phyloP scores from a whole-genome alignment of 2,113 vertebrate genomes.

The Cryptoleucopteryx plumbea region DNA sequence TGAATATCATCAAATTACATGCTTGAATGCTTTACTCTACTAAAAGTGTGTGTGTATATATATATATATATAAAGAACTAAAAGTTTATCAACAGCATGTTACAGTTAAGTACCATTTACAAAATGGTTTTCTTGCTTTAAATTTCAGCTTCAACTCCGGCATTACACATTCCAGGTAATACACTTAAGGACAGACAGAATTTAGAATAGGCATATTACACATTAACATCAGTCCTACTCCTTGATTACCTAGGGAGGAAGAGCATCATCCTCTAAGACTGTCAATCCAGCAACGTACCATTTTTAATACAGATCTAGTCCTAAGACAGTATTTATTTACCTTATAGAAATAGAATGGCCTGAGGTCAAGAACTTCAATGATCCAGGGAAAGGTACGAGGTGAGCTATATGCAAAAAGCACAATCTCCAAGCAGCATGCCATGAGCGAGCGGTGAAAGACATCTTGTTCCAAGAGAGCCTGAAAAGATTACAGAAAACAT shows the following conservation, averaged over 20 bases:
- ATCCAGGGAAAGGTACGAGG: conserved; percentile 96
- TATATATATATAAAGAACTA: not conserved
- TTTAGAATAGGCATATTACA: not conserved
- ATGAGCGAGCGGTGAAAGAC: conserved; percentile 92
- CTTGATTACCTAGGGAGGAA: not conserved
- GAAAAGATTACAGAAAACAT: not conserved
- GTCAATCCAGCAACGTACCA: not conserved
- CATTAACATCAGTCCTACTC: not conserved
- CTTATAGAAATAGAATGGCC: conserved; percentile 96
- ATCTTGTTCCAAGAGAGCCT: conserved; percentile 93
- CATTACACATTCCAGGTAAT: not conserved
- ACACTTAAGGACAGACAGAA: not conserved
- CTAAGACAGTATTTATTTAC: conserved; percentile 43
- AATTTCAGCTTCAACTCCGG: not conserved
- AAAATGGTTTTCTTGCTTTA: not conserved
- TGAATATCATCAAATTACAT: not conserved
- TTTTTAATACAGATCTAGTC: not conserved
- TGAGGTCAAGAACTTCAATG: conserved; percentile 82
- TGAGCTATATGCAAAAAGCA: conserved; percentile 94
- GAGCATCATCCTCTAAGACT: not conserved
- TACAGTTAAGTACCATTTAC: not conserved
- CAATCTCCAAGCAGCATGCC: conserved; percentile 94
- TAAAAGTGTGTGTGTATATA: not conserved
- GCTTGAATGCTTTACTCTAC: not conserved
- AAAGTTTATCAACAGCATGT: not conserved